phyloP scores from a whole-genome alignment of 1,140 invertebrate genomes.

The Bombus soroeensis region DNA sequence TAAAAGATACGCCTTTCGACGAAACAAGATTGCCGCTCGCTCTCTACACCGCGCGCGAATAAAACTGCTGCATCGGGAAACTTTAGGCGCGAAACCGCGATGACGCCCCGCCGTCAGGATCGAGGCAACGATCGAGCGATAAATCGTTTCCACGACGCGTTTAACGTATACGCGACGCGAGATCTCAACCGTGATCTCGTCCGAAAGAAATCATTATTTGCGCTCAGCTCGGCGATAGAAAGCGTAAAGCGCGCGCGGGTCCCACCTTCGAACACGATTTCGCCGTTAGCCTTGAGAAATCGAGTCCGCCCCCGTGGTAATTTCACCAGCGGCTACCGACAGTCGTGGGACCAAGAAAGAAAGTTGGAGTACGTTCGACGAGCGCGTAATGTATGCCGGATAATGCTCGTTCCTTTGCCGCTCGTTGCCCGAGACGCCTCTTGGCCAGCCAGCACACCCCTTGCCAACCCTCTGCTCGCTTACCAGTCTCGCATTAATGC shows the following conservation, averaged over 20 bases:
- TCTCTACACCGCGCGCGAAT: too few relatives aligned
- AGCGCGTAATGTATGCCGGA: slow-evolving; percentile 53
- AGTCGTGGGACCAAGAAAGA: slow-evolving; percentile 4
- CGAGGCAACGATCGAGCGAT: neutral
- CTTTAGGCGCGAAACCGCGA: too few relatives aligned
- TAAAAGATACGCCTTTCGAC: neutral
- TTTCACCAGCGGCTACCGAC: neutral
- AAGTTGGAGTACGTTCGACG: neutral
- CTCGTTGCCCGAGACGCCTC: slow-evolving; percentile 3
- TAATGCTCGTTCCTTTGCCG: slow-evolving; percentile 32
- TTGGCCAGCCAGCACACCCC: slow-evolving; percentile 4
- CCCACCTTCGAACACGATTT: neutral
- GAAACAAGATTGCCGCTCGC: neutral
- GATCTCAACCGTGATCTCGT: neutral
- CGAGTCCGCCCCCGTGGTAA: slow-evolving; percentile 1
- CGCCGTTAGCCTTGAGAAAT: neutral
- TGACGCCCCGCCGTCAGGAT: too few relatives aligned
- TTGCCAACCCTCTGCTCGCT: neutral
- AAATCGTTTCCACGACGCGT: neutral
- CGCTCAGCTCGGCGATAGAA: too few relatives aligned
- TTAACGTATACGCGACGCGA: neutral
- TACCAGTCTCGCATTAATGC: slow-evolving; percentile 65
- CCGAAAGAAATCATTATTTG: neutral
- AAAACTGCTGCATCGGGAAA: too few relatives aligned
- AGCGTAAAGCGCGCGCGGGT: too few relatives aligned